Conservation (phyloP, 2,888 invertebrate genomes). For the Brachycybe producta region DNA sequence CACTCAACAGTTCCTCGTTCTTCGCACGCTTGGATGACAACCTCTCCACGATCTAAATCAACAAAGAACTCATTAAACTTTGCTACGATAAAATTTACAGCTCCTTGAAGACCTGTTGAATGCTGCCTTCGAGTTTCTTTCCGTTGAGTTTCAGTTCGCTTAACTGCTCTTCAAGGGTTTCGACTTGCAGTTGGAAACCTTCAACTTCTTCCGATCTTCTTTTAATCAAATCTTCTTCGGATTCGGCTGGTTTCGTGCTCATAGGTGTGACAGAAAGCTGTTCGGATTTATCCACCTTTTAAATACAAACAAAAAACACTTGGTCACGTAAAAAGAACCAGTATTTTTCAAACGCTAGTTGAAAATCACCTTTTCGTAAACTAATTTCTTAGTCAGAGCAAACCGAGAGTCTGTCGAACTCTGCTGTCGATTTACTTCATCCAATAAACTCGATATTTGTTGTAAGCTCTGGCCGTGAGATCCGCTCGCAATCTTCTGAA, state of each 20-base stretch:
- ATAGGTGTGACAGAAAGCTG: background rate
- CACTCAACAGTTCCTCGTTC: constrained; percentile 23
- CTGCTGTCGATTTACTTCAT: too few species aligned
- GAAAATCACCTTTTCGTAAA: constrained; percentile 1
- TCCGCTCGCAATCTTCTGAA: background rate
- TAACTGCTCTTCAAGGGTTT: constrained; percentile 27
- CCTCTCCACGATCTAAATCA: background rate
- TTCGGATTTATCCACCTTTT: background rate
- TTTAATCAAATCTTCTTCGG: constrained; percentile 4
- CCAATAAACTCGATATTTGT: background rate
- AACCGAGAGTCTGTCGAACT: background rate
- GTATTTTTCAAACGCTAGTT: background rate
- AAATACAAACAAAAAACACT: background rate
- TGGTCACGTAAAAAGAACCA: background rate
- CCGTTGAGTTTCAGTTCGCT: constrained; percentile 24
- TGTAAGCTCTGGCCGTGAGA: too few species aligned
- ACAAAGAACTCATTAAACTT: background rate
- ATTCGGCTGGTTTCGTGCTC: background rate
- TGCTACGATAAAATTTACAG: background rate
- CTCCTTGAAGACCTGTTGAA: constrained; percentile 26
- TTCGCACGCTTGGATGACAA: too few species aligned
- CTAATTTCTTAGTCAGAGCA: background rate
- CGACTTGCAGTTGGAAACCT: constrained; percentile 23
- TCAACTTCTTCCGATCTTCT: constrained; percentile 6
- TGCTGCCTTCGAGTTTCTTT: constrained; percentile 30